Percentiles rank a stretch among this genome's conserved stretches.
Conservation (phyloP, 2,113 vertebrate genomes). For the Rissa tridactyla region DNA sequence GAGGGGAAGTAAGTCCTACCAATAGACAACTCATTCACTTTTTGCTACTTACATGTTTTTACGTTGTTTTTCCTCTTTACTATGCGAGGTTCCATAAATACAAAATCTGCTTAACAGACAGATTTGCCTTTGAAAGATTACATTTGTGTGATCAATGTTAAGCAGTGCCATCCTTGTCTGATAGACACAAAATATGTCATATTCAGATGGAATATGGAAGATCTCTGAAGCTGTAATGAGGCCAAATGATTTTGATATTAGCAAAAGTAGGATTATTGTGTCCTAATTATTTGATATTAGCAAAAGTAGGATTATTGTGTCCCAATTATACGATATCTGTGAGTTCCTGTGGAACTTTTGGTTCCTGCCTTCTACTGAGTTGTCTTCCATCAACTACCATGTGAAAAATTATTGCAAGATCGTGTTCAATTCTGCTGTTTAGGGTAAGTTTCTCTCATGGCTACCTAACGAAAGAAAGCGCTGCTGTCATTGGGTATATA, state of each 20-base stretch:
- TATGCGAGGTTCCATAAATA: background rate
- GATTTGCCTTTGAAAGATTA: background rate
- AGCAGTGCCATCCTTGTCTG: background rate
- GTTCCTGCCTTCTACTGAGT: background rate
- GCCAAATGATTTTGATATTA: background rate
- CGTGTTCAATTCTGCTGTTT: background rate
- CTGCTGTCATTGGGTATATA: background rate
- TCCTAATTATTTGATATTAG: background rate
- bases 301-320: background rate
- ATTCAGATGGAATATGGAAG: background rate
- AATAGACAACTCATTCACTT: background rate
- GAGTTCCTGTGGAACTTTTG: background rate
- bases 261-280: background rate
- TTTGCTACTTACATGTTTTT: background rate
- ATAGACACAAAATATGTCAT: background rate
- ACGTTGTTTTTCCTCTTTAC: background rate
- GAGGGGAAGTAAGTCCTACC: background rate
- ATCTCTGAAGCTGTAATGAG: background rate
- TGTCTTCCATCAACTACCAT: background rate
- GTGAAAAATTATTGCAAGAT: background rate
- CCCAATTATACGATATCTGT: background rate
- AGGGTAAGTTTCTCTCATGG: background rate
- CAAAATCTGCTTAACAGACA: background rate
- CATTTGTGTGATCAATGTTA: background rate
- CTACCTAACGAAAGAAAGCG: background rate